These are phyloP conservation scores for Dendronephthya gigantea DNA, from an alignment of 64 coral and sea anemone genomes.

Conservation along the genomic window DNA sequence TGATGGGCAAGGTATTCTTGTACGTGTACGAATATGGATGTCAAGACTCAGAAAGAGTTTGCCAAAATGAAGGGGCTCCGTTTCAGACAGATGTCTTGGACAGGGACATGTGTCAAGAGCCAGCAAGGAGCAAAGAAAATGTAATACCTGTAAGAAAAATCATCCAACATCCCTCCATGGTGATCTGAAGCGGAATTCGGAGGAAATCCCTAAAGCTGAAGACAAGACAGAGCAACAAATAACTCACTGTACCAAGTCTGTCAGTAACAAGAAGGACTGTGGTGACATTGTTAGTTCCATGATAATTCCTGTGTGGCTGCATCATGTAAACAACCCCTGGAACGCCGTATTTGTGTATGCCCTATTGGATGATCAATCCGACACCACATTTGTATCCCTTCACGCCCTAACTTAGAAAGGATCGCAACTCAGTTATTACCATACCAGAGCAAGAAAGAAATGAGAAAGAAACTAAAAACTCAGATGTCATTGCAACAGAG, in stretches of 20 bases:
- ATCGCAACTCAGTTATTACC: no score
- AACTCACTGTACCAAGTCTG: not conserved
- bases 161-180: conserved; percentile 28
- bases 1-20: no score
- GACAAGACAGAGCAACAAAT: not conserved
- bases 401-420: no score
- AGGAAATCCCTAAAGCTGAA: not conserved
- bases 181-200: not conserved
- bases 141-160: not conserved
- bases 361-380: not conserved
- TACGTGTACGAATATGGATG: no score
- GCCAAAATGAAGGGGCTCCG: conserved; percentile 11
- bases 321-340: not conserved
- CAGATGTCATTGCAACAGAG: no score
- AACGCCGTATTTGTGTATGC: not conserved
- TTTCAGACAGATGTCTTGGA: conserved; percentile 23
- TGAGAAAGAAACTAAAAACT: no score
- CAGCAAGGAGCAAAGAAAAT: conserved; percentile 14
- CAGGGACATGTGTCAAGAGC: conserved; percentile 25
- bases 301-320: not conserved
- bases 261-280: not conserved
- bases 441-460: no score
- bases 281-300: not conserved
- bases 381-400: not conserved
- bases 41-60: not conserved